phyloP scores from a whole-genome alignment of 2,888 invertebrate genomes.

The Apamea epomidion region DNA sequence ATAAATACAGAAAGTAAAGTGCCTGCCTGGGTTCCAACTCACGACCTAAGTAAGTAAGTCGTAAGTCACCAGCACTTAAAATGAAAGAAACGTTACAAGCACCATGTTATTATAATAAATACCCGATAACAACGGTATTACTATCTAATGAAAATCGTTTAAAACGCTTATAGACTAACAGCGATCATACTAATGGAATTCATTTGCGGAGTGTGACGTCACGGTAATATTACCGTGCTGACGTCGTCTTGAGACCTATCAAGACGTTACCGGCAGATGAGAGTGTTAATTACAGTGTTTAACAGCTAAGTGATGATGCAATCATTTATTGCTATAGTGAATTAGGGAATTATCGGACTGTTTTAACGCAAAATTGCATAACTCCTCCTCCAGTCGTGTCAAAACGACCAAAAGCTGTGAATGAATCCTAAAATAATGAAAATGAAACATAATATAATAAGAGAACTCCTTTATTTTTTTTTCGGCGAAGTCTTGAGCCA shows the following conservation, averaged over 20 bases:
- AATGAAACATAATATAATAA: too few relatives aligned
- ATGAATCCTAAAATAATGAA: neutral
- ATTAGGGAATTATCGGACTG: neutral
- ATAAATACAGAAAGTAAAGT: too few relatives aligned
- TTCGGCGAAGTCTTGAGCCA: too few relatives aligned
- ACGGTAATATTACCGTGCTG: too few relatives aligned
- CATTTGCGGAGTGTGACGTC: slow-evolving; percentile 34
- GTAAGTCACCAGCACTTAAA: neutral
- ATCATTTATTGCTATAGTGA: neutral
- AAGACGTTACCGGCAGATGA: neutral
- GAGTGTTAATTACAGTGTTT: neutral
- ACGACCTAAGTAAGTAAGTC: too few relatives aligned
- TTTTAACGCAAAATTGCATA: neutral
- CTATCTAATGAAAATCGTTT: slow-evolving; percentile 15
- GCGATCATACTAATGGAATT: slow-evolving; percentile 44
- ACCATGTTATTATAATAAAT: neutral
- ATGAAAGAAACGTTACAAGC: neutral
- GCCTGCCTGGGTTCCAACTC: too few relatives aligned
- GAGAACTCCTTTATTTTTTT: too few relatives aligned
- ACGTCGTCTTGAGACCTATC: neutral
- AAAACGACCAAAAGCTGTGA: neutral
- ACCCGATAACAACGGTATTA: neutral
- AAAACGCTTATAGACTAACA: slow-evolving; percentile 10
- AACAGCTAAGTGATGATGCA: neutral
- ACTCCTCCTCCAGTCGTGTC: neutral